Percentiles rank a stretch among this genome's conserved stretches.
Conservation (phyloP, 2,888 invertebrate genomes). For the Diarsia rubi region DNA sequence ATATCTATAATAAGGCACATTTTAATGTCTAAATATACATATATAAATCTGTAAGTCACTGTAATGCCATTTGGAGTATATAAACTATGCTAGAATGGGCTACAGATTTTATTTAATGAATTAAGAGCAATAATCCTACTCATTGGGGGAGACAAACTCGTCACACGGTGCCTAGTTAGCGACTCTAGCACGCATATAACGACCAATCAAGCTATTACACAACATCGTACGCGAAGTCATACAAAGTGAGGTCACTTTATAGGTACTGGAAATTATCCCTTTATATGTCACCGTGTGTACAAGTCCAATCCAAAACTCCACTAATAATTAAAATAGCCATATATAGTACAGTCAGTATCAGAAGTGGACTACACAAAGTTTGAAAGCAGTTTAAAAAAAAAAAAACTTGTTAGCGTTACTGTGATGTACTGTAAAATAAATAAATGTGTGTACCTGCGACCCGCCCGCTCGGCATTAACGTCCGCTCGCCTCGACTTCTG, state of each 20-base stretch:
- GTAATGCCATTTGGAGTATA: slow-evolving; percentile 81
- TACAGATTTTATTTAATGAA: slow-evolving; percentile 37
- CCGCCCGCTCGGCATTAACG: too few species aligned
- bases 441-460: too few species aligned
- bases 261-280: neutral
- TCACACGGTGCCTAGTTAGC: neutral
- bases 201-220: neutral
- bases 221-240: neutral
- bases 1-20: slow-evolving; percentile 69
- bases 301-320: neutral
- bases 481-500: too few species aligned
- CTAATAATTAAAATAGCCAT: neutral
- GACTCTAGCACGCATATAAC: neutral
- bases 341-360: neutral
- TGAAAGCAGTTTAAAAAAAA: too few species aligned
- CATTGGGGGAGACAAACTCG: neutral
- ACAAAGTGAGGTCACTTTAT: neutral
- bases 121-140: slow-evolving; percentile 15
- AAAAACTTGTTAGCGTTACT: too few species aligned
- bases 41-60: slow-evolving; percentile 82
- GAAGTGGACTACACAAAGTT: too few species aligned
- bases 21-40: slow-evolving; percentile 83
- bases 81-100: slow-evolving; percentile 62
- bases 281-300: neutral
- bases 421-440: too few species aligned